phyloP scores from a whole-genome alignment of 2,113 vertebrate genomes.

The Chloropsis hardwickii region DNA sequence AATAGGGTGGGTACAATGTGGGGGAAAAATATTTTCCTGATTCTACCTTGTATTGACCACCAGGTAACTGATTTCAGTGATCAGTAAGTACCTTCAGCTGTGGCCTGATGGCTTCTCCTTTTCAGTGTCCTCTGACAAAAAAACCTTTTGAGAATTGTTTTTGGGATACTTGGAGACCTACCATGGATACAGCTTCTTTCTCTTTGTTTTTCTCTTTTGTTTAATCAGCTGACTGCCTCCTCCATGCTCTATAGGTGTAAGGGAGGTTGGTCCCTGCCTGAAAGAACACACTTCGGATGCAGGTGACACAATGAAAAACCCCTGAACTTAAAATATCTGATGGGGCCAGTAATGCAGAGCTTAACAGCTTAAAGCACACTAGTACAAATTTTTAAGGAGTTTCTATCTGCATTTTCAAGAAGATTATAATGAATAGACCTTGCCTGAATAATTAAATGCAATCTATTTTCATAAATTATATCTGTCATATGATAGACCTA shows the following conservation, averaged over 20 bases:
- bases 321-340: not conserved
- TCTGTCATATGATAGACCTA: not conserved
- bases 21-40: not conserved
- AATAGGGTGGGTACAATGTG: not conserved
- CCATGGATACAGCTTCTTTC: not conserved
- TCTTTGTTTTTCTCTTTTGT: not conserved
- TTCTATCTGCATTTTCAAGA: not conserved
- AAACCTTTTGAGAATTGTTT: not conserved
- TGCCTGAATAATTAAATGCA: not conserved
- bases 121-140: not conserved
- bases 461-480: constrained; percentile 23
- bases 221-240: not conserved
- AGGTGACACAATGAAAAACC: not conserved
- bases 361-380: not conserved
- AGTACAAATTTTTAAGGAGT: not conserved
- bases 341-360: not conserved
- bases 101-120: not conserved
- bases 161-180: not conserved
- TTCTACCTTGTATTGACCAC: not conserved
- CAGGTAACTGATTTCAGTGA: not conserved
- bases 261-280: not conserved
- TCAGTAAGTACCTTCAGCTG: not conserved
- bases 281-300: not conserved
- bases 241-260: not conserved
- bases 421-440: not conserved